Base-by-base conservation (phyloP, 2,888 invertebrate species). In the Marronus borbonicus region DNA sequence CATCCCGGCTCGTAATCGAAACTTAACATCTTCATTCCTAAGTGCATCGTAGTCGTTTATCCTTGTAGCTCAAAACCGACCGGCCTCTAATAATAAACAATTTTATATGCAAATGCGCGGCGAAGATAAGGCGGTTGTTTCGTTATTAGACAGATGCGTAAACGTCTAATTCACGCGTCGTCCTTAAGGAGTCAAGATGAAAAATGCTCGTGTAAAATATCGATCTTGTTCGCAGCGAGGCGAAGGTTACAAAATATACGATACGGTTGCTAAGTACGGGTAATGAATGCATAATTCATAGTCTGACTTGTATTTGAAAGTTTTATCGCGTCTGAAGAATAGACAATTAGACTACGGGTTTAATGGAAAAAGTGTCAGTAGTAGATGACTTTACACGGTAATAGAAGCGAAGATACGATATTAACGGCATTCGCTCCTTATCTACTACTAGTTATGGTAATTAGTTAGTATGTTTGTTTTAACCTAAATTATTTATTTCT, bases 181-280 rank as follows among this genome's bases (percentile, higher is more conserved):
- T 44, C 66, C 66, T 66, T 66, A 66, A 66, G 24, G 36, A 64
- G 64, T 64, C 64, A 31, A 64, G 64, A 66, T 66, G 66, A 66
- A 66, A 50, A 66, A 66, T 66, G 66, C 31, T 66, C 17, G 44
- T 39, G 17, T 39, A 66, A 36, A 36, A 24, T 49, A 66, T 49
- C 44, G 66, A 66, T 66, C 66, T 24, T 31, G 49, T 66, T 24
- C 36, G 28, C 49, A 12, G 17, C 66, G 20, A 49, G 44, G 8
- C 49, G 66, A 66, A 66, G 66, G 66, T 49, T 66, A 66, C 66
- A 44, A 20, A 20, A 66, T 49, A 10, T 66, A 44, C 17, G 20
- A 17, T 66, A 31, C 36, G 31, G 12, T 31, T n/a, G 36, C 31
- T 64, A 64, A 55, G 64, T 64, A 66, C n/a, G 24, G 44, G 20